Evolutionary conservation across 2,797 vertebrate genomes (phyloP).

Genomic region (Sebastes itinus): DNA sequence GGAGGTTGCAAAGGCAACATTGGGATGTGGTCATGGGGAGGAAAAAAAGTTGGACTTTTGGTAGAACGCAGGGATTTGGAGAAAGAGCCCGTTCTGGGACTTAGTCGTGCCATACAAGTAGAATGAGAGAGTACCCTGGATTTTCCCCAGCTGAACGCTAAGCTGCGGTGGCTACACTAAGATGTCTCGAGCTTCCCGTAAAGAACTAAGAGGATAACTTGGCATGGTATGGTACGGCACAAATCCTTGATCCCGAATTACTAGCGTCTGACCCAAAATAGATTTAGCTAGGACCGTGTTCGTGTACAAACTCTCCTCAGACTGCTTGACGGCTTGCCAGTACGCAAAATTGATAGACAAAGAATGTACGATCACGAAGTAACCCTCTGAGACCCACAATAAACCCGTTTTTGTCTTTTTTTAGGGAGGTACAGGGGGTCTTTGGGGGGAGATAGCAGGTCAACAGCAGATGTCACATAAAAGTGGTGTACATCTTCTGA

Average conservation of each 20-base stretch:
- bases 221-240: constrained; percentile 39
- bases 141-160: constrained; percentile 62
- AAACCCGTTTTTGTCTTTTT: not conserved
- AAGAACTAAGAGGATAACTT: constrained; percentile 65
- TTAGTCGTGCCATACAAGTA: constrained; percentile 46
- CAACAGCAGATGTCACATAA: no score
- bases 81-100: constrained; percentile 51
- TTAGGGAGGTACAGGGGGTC: no score
- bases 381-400: not conserved
- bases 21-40: constrained; percentile 57
- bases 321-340: not conserved
- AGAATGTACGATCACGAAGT: constrained; percentile 6
- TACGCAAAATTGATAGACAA: not conserved
- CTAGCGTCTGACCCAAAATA: constrained; percentile 56
- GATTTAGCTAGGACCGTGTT: constrained; percentile 18
- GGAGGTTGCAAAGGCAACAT: constrained; percentile 46
- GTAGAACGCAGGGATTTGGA: constrained; percentile 44
- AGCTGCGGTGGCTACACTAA: constrained; percentile 58
- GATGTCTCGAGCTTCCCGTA: constrained; percentile 50
- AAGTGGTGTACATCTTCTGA: no score
- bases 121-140: constrained; percentile 62
- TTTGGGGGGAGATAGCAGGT: no score
- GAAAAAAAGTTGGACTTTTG: constrained; percentile 44
- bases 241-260: constrained; percentile 66
- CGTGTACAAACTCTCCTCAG: constrained; percentile 6